phyloP scores from a whole-genome alignment of 2,113 vertebrate genomes.

The Heteronetta atricapilla region DNA sequence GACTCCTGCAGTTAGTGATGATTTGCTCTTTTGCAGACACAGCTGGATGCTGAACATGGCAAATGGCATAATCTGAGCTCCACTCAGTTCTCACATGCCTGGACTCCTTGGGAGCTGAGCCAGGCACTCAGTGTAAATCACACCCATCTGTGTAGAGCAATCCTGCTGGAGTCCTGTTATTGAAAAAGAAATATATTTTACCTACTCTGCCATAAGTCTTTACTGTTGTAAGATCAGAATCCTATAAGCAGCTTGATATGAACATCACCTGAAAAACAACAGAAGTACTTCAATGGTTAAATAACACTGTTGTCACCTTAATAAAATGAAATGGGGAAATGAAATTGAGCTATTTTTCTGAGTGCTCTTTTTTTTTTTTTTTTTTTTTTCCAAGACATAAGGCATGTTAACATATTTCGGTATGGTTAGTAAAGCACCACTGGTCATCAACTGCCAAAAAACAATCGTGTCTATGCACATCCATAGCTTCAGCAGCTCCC shows the following conservation, averaged over 20 bases:
- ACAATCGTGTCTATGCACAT: not conserved
- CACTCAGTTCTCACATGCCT: rapidly evolving
- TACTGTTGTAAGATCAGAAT: not conserved
- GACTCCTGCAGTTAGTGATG: rapidly evolving
- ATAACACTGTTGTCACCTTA: not conserved
- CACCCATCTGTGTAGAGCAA: not conserved
- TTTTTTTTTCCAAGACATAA: not conserved
- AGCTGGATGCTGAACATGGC: rapidly evolving
- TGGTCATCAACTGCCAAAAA: not conserved
- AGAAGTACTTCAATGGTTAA: not conserved
- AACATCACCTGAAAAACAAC: not conserved
- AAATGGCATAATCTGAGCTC: not conserved
- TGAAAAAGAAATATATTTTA: not conserved
- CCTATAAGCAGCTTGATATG: not conserved
- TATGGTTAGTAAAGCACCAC: not conserved
- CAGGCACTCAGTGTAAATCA: not conserved
- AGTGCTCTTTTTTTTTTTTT: not conserved
- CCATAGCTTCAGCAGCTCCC: not conserved
- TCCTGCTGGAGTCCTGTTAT: not conserved
- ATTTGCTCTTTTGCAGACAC: not conserved
- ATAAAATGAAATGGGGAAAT: not conserved
- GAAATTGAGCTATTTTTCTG: not conserved
- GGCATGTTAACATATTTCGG: not conserved
- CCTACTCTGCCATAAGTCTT: not conserved
- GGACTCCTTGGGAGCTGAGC: not conserved